Conservation (phyloP, 2,113 vertebrate species). For the Amblyopsis rosae region DNA sequence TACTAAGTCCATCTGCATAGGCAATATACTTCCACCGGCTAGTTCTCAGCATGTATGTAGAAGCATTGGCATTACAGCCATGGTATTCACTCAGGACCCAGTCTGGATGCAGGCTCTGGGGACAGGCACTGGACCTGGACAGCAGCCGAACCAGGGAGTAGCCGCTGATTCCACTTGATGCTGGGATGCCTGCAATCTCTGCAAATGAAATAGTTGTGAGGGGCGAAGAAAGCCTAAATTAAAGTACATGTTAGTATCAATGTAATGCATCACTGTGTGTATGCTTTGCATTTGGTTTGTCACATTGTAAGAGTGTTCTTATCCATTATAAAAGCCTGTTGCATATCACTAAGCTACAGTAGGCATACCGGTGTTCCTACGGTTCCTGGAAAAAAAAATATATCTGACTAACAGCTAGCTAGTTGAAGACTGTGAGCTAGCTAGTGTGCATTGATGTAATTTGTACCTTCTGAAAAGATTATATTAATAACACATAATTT, state of each 20-base stretch:
- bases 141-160: slow-evolving; percentile 83
- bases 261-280: not conserved
- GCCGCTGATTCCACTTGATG: slow-evolving; percentile 81
- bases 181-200: slow-evolving; percentile 84
- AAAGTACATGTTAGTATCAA: not conserved
- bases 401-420: not conserved
- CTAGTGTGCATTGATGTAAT: not conserved
- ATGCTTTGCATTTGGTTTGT: slow-evolving; percentile 5
- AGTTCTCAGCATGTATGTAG: slow-evolving; percentile 90
- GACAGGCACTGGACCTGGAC: slow-evolving; percentile 2
- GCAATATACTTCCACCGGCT: slow-evolving; percentile 89
- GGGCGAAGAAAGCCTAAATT: too few relatives aligned
- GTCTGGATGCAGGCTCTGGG: slow-evolving; percentile 55
- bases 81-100: slow-evolving; percentile 96
- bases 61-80: slow-evolving; percentile 91
- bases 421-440: not conserved
- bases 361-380: not conserved
- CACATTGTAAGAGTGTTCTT: not conserved
- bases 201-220: slow-evolving; percentile 24
- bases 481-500: too few relatives aligned
- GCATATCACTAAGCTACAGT: too few relatives aligned
- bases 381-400: not conserved
- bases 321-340: not conserved
- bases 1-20: slow-evolving; percentile 83
- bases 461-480: too few relatives aligned